Conservation (phyloP, 2,113 vertebrate genomes). For the Tachysurus vachellii region DNA sequence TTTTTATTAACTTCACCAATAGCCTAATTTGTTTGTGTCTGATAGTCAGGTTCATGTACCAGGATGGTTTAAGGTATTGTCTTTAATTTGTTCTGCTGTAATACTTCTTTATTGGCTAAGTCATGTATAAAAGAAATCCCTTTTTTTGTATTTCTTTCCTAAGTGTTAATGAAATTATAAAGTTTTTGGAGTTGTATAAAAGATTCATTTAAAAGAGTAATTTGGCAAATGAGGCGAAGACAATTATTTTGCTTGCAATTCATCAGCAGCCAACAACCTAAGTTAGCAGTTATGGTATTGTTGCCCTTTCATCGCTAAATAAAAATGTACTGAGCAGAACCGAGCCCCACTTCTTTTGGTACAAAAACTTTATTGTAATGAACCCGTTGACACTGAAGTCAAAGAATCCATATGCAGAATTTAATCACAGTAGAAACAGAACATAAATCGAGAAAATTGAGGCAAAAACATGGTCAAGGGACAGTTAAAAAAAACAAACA, state of each 20-base stretch:
- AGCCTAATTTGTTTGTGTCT: conserved; percentile 35
- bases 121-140: neutral
- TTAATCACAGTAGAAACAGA: too few species aligned
- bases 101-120: neutral
- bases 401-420: too few species aligned
- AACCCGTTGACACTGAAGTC: too few species aligned
- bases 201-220: neutral
- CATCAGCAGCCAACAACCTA: neutral
- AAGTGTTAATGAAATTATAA: neutral
- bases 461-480: too few species aligned
- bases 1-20: conserved; percentile 15
- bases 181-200: neutral
- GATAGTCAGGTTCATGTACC: neutral
- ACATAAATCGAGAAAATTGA: too few species aligned
- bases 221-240: neutral
- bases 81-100: neutral
- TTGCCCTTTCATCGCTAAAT: neutral
- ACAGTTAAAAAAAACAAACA: too few species aligned
- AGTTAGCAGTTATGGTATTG: neutral
- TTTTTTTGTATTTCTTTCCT: neutral
- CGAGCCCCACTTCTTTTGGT: neutral
- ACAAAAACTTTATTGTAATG: too few species aligned
- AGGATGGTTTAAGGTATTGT: neutral
- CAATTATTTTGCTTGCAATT: neutral
- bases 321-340: neutral